Base-by-base conservation (phyloP, 2,888 invertebrate genomes). In the Nomada fabriciana region DNA sequence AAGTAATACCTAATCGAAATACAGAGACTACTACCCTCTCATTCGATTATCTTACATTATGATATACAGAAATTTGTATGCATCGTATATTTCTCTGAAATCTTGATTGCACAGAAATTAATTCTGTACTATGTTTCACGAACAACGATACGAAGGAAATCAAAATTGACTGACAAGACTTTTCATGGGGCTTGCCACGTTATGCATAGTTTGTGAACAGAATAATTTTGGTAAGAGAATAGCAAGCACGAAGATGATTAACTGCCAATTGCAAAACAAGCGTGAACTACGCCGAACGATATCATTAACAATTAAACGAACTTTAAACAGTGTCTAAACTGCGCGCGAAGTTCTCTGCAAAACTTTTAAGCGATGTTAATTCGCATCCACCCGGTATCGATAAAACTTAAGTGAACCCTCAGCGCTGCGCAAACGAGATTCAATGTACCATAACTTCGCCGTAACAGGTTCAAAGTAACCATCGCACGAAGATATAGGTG, bases 321-420 rank as follows among this genome's bases (percentile, higher is more conserved):
- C 15, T 50, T 60, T 29, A 70, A 70, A 70, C 29, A 29, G 15
- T 59, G 18, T 50, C 50, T 15, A 15, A 50, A 50, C 50, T 0
- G 25, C 5, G 47, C 11, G 15, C 13, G 15, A 59, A 59, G 29
- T 70, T 20, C 20, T 20, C n/a, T 20, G 42, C 25, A 47, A n/a
- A 50, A 70, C 59, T 60, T 60, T 59, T 15, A 60, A 50, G 43
- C 57, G 69, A 69, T n/a, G 57, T 23, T 57, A 57, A 69, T 69
- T 59, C 47, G 18, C n/a, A 29, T 25, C 43, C 69, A n/a, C 2
- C 15, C 42, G 23, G 47, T 65, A 65, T 65, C 65, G 43, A 73
- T 55, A 29, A 73, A 73, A 73, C 55, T 55, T 73, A 55, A 73
- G n/a, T 65, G 43, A 18, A 55, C 43, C 18, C 61, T 25, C 7